phyloP scores from a whole-genome alignment of 1,140 invertebrate species.

The Tyrophagus putrescentiae region DNA sequence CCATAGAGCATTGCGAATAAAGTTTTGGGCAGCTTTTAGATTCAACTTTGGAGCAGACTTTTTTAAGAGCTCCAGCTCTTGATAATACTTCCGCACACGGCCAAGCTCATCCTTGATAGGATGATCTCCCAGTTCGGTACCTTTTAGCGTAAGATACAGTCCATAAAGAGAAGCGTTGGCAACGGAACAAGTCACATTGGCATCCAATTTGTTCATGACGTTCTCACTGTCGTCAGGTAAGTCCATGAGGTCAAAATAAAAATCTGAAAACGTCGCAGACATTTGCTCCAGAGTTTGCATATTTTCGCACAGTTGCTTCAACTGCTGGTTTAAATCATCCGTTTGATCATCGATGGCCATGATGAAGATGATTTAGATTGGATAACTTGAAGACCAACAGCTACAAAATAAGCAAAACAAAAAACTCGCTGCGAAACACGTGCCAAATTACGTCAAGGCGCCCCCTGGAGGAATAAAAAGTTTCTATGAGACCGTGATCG shows the following conservation, averaged over 20 bases:
- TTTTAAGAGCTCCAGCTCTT: background rate
- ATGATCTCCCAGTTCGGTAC: constrained; percentile 1
- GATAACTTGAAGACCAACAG: background rate
- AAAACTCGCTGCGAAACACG: too few species aligned
- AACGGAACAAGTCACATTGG: background rate
- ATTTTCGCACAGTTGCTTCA: background rate
- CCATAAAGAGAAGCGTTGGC: constrained; percentile 4
- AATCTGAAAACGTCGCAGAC: background rate
- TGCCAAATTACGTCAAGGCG: too few species aligned
- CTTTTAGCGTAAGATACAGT: constrained; percentile 8
- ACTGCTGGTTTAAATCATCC: background rate
- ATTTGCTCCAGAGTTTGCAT: constrained; percentile 1
- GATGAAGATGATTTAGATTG: background rate
- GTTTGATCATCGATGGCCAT: background rate
- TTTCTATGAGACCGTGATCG: too few species aligned
- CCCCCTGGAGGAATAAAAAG: too few species aligned
- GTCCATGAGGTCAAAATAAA: constrained; percentile 11
- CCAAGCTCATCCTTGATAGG: constrained; percentile 10
- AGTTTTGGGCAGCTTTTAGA: background rate
- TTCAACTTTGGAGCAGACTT: background rate
- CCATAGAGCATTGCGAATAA: constrained; percentile 9
- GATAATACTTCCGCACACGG: constrained; percentile 11
- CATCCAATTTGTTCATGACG: constrained; percentile 4
- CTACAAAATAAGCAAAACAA: background rate
- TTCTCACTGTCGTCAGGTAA: background rate